A percentile compares a stretch with the other conserved stretches of the same genome.
phyloP scores from a whole-genome alignment of 2,113 vertebrate species.

The Pipra filicauda region DNA sequence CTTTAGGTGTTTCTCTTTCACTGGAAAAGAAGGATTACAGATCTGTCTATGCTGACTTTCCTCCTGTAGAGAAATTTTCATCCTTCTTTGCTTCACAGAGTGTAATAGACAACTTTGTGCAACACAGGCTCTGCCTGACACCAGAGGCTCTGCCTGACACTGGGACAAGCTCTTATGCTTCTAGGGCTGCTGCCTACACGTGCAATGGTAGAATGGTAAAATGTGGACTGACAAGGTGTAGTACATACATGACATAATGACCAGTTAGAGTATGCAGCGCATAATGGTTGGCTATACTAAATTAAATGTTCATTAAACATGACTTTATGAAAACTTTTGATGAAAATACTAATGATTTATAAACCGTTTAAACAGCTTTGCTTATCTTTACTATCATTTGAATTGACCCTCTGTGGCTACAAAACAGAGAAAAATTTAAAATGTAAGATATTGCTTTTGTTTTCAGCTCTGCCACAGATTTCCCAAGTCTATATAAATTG shows the following conservation, averaged over 20 bases:
- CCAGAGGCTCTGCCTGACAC: neutral
- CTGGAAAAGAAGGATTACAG: neutral
- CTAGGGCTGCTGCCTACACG: neutral
- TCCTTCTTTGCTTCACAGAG: neutral
- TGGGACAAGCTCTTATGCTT: neutral
- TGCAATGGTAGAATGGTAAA: neutral
- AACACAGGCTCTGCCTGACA: neutral
- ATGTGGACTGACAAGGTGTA: neutral
- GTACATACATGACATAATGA: neutral
- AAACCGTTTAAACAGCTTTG: neutral
- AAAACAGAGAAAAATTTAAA: neutral
- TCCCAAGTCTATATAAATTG: neutral
- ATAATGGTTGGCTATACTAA: neutral
- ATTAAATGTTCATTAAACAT: neutral
- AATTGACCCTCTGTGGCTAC: neutral
- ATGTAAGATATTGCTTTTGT: neutral
- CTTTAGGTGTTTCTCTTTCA: neutral
- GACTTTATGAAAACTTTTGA: neutral
- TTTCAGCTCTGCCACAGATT: neutral
- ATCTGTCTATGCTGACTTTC: neutral
- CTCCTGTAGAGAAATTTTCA: neutral
- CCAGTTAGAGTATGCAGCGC: rapidly evolving
- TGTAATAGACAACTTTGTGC: neutral
- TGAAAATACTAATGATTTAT: neutral
- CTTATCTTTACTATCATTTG: neutral